Conservation (phyloP, 1,140 invertebrate genomes). For the Leptoteleia sp. region DNA sequence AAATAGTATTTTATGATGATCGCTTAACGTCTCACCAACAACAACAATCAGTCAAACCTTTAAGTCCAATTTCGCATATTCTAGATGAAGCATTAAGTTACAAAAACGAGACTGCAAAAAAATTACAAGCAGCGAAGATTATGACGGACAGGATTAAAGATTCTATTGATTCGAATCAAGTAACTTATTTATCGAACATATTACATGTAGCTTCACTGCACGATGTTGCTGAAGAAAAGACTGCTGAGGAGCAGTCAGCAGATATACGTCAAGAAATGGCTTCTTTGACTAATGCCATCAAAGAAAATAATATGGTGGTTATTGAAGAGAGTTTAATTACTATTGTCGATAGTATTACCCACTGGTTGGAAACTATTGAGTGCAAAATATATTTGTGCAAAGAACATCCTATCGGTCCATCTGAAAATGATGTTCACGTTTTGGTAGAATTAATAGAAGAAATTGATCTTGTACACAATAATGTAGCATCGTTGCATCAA, state of each 20-base stretch:
- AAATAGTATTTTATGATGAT: slow-evolving; percentile 67
- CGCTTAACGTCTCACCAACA: slow-evolving; percentile 39
- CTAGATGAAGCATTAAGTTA: slow-evolving; percentile 63
- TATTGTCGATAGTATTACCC: slow-evolving; percentile 89
- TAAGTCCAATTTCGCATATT: slow-evolving; percentile 62
- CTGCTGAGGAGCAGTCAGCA: slow-evolving; percentile 80
- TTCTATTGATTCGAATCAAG: slow-evolving; percentile 80
- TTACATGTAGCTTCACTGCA: slow-evolving; percentile 84
- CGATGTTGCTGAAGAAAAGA: slow-evolving; percentile 80
- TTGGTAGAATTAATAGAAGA: slow-evolving; percentile 82
- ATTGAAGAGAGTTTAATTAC: slow-evolving; percentile 87
- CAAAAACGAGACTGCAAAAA: slow-evolving; percentile 71
- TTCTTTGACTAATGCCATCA: slow-evolving; percentile 84
- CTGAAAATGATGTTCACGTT: slow-evolving; percentile 63
- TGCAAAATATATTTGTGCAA: slow-evolving; percentile 86
- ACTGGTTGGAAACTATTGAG: slow-evolving; percentile 91
- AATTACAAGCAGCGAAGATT: slow-evolving; percentile 77
- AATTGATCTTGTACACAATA: slow-evolving; percentile 79
- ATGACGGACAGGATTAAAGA: slow-evolving; percentile 81
- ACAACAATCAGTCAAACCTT: slow-evolving; percentile 15
- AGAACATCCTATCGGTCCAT: slow-evolving; percentile 74
- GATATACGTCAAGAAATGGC: slow-evolving; percentile 83
- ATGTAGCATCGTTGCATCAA: slow-evolving; percentile 74
- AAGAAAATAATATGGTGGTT: slow-evolving; percentile 83
- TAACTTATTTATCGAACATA: slow-evolving; percentile 82